phyloP scores from a whole-genome alignment of 1,140 invertebrate genomes.

The Andrena cerasifolii region DNA sequence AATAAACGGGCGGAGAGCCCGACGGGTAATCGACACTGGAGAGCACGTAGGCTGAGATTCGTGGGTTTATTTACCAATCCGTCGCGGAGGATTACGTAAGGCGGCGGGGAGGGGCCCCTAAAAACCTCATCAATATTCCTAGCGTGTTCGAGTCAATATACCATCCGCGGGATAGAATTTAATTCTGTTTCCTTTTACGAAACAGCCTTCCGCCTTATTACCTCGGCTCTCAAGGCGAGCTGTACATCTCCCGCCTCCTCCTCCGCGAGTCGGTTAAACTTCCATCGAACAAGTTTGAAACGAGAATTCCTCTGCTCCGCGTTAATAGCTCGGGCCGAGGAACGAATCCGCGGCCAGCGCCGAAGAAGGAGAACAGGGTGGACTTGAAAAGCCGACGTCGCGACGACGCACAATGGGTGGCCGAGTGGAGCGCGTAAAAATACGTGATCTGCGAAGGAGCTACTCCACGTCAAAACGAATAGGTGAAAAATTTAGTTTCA shows the following conservation, averaged over 20 bases:
- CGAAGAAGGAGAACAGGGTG: not conserved
- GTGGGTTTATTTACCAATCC: slow-evolving; percentile 31
- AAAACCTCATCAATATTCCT: slow-evolving; percentile 47
- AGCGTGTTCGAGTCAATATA: slow-evolving; percentile 30
- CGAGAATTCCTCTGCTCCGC: slow-evolving; percentile 34
- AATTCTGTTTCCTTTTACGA: slow-evolving; percentile 51
- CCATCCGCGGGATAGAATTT: slow-evolving; percentile 46
- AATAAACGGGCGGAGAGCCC: slow-evolving; percentile 8
- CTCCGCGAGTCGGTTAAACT: slow-evolving; percentile 19
- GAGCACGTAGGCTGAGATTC: slow-evolving; percentile 18
- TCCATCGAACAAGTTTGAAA: slow-evolving; percentile 45
- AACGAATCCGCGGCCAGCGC: slow-evolving; percentile 2
- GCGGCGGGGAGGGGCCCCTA: not conserved
- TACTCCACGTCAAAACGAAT: too few relatives aligned
- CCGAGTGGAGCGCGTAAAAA: slow-evolving; percentile 17
- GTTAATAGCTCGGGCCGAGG: slow-evolving; percentile 29
- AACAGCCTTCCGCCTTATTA: slow-evolving; percentile 42
- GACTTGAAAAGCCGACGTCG: not conserved
- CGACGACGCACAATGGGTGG: slow-evolving; percentile 1
- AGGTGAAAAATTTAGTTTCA: too few relatives aligned
- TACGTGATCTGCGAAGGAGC: slow-evolving; percentile 22
- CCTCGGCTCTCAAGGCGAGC: slow-evolving; percentile 30
- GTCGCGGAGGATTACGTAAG: slow-evolving; percentile 14
- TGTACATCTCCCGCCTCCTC: not conserved
- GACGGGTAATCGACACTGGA: not conserved